phyloP scores from a whole-genome alignment of 1,140 invertebrate genomes.

The Zaprionus lachaisei region DNA sequence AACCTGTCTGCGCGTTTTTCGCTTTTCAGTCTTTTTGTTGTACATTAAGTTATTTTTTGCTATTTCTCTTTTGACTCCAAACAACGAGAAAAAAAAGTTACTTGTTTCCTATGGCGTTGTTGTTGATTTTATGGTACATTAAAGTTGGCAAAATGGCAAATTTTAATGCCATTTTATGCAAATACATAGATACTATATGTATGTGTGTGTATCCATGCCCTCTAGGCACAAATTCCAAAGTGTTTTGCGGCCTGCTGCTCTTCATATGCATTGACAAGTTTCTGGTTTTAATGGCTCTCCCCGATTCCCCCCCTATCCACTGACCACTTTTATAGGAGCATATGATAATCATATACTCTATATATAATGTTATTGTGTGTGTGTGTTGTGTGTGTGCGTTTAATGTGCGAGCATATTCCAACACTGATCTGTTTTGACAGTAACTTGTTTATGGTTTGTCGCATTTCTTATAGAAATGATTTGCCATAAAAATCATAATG shows the following conservation, averaged over 20 bases:
- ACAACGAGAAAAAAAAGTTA: conserved; percentile 47
- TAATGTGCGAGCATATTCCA: conserved; percentile 19
- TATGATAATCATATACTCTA: conserved; percentile 14
- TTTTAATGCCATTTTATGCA: conserved; percentile 81
- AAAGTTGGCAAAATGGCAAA: conserved; percentile 80
- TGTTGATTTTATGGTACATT: conserved; percentile 76
- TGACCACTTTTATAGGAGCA: not conserved
- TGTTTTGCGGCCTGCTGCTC: conserved; percentile 26
- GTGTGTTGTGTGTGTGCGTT: conserved; percentile 14
- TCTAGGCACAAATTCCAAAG: conserved; percentile 46
- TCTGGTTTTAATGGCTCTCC: conserved; percentile 38
- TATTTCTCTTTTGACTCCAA: conserved; percentile 28
- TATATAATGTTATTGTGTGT: conserved; percentile 3
- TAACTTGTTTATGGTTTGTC: conserved; percentile 1
- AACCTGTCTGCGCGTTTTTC: conserved; percentile 50
- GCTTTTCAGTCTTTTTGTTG: conserved; percentile 21
- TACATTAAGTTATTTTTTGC: conserved; percentile 24
- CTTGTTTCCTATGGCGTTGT: conserved; percentile 52
- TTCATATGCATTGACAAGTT: conserved; percentile 47
- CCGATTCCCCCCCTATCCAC: not conserved
- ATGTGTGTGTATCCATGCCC: conserved; percentile 18
- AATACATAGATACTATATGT: conserved; percentile 50
- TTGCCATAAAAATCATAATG: conserved; percentile 26
- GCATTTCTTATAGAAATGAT: not conserved
- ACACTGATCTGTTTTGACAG: conserved; percentile 21